Percentiles rank a stretch among this genome's conserved stretches.
phyloP scores from a whole-genome alignment of 2,888 invertebrate genomes.

The Elysia crispata region DNA sequence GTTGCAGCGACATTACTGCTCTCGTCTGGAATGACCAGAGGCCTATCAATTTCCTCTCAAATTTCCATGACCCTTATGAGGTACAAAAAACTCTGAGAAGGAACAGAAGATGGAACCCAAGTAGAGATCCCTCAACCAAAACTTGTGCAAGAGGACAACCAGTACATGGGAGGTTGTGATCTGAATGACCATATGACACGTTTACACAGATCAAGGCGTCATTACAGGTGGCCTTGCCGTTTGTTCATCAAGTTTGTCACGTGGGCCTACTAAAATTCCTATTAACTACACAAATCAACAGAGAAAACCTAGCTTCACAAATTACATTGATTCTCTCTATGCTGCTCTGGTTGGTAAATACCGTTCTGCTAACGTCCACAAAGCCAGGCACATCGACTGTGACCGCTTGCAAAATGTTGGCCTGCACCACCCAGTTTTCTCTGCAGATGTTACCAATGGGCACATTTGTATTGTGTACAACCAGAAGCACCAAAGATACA shows the following conservation, averaged over 20 bases:
- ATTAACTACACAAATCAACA: no score
- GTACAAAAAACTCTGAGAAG: neutral
- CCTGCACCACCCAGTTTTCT: no score
- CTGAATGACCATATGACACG: neutral
- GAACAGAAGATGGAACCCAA: neutral
- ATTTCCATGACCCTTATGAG: neutral
- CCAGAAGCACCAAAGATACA: no score
- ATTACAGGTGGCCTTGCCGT: constrained; percentile 11
- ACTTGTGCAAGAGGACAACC: neutral
- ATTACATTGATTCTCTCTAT: no score
- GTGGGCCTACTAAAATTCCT: constrained; percentile 1
- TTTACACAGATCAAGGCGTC: neutral
- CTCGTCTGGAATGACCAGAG: constrained; percentile 14
- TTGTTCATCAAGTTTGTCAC: constrained; percentile 12
- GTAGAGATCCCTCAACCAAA: neutral
- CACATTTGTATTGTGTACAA: no score
- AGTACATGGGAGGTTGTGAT: constrained; percentile 16
- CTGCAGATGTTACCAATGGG: no score
- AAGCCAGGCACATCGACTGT: no score
- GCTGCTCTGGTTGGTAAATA: no score
- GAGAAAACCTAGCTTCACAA: no score
- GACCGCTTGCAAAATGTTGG: no score
- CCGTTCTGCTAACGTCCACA: no score
- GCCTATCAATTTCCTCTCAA: no score
- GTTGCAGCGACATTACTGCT: constrained; percentile 15